Percentiles rank a stretch among this genome's conserved stretches.
Conservation (phyloP, 2,888 invertebrate genomes). For the Tiphia femorata region DNA sequence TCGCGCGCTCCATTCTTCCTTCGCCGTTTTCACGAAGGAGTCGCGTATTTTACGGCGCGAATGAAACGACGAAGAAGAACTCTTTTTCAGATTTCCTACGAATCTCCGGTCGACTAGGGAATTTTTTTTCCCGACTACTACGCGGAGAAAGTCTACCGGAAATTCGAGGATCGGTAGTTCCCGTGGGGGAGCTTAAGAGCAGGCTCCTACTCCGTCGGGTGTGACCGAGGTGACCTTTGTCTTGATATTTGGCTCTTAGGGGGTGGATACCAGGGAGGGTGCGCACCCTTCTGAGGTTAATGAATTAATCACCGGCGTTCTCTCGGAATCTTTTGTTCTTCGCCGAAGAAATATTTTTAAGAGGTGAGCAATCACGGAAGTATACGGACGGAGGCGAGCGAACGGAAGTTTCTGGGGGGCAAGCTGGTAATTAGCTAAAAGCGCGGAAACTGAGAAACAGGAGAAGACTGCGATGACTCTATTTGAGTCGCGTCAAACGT, state of each 20-base stretch:
- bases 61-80: no score
- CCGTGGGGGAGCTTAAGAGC: slow-evolving; percentile 34
- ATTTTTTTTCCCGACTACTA: slow-evolving; percentile 46
- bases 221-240: slow-evolving; percentile 7
- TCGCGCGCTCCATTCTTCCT: no score
- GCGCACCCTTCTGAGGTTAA: background rate
- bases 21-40: no score
- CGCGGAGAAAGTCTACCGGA: no score
- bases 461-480: no score
- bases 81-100: no score
- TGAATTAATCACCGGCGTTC: slow-evolving; percentile 2
- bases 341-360: slow-evolving; percentile 19
- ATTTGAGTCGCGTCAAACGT: no score
- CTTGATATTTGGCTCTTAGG: background rate
- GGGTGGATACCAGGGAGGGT: background rate
- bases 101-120: slow-evolving; percentile 47
- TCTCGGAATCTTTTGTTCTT: slow-evolving; percentile 22
- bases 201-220: slow-evolving; percentile 19
- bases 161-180: no score
- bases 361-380: background rate
- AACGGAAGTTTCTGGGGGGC: background rate
- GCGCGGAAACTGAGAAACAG: background rate
- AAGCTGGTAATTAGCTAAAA: background rate
- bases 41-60: no score
- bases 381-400: background rate